These are phyloP conservation scores for Gymnoscopelus braueri DNA, from an alignment of 2,797 vertebrate species.

Conservation along the genomic window DNA sequence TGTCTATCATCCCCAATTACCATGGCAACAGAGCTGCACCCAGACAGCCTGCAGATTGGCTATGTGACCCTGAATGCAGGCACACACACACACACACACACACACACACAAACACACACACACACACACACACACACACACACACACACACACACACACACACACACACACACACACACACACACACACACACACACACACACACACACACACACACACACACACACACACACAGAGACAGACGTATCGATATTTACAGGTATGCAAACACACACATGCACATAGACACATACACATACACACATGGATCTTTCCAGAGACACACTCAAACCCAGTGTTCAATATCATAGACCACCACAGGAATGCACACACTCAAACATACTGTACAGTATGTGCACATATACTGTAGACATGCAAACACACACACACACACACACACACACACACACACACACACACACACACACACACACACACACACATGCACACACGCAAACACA, in stretches of 20 bases:
- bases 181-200: slow-evolving; percentile 9
- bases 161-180: slow-evolving; percentile 25
- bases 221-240: slow-evolving; percentile 5
- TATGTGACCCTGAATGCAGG: slow-evolving; percentile 72
- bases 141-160: not conserved
- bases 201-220: slow-evolving; percentile 13
- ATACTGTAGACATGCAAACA: no score
- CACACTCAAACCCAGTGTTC: not conserved
- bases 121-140: slow-evolving; percentile 7
- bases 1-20: slow-evolving; percentile 87
- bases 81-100: slow-evolving; percentile 40
- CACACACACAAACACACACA: not conserved
- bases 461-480: no score
- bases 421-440: no score
- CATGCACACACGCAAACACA: no score
- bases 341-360: slow-evolving; percentile 14
- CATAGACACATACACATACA: slow-evolving; percentile 11
- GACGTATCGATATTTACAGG: not conserved
- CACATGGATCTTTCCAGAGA: not conserved
- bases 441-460: no score
- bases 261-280: not conserved
- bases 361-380: not conserved
- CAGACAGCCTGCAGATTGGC: slow-evolving; percentile 80
- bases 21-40: slow-evolving; percentile 80
- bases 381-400: no score